phyloP scores from a whole-genome alignment of 2,888 invertebrate genomes.

The Thumatha senex region DNA sequence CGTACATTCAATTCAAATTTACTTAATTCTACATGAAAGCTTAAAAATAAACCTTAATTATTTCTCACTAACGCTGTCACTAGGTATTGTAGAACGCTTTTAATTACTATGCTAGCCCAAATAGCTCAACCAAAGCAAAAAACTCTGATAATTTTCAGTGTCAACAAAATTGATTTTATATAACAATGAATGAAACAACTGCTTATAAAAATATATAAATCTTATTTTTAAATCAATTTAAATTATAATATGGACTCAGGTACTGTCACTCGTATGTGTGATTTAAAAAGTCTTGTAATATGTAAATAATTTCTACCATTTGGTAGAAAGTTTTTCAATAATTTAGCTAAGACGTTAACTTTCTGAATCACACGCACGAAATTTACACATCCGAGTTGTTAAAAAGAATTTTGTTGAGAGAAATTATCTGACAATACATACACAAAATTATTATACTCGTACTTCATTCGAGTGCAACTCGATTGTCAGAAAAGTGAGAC shows the following conservation, averaged over 20 bases:
- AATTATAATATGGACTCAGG: conserved; percentile 40
- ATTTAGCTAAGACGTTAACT: conserved; percentile 2
- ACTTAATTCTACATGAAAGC: conserved; percentile 62
- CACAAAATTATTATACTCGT: conserved; percentile 5
- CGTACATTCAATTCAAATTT: conserved; percentile 42
- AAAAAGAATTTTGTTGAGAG: conserved; percentile 27
- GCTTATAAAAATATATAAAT: conserved; percentile 81
- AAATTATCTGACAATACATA: conserved; percentile 19
- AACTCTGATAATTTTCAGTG: conserved; percentile 39
- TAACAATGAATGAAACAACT: conserved; percentile 76
- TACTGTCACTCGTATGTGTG: conserved; percentile 15
- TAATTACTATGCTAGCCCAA: conserved; percentile 37
- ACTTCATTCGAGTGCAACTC: conserved; percentile 22
- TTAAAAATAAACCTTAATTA: conserved; percentile 63
- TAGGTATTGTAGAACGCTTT: conserved; percentile 41
- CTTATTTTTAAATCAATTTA: conserved; percentile 71
- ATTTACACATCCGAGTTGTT: conserved; percentile 15
- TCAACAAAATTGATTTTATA: conserved; percentile 76
- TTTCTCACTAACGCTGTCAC: conserved; percentile 67
- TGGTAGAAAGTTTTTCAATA: not conserved
- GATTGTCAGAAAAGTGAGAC: conserved; percentile 26
- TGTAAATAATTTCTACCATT: conserved; percentile 14
- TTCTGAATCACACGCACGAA: conserved; percentile 20
- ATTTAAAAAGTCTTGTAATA: conserved; percentile 7
- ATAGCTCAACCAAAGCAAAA: conserved; percentile 40